Base-by-base conservation (phyloP, 2,888 invertebrate genomes). In the Merodon equestris region DNA sequence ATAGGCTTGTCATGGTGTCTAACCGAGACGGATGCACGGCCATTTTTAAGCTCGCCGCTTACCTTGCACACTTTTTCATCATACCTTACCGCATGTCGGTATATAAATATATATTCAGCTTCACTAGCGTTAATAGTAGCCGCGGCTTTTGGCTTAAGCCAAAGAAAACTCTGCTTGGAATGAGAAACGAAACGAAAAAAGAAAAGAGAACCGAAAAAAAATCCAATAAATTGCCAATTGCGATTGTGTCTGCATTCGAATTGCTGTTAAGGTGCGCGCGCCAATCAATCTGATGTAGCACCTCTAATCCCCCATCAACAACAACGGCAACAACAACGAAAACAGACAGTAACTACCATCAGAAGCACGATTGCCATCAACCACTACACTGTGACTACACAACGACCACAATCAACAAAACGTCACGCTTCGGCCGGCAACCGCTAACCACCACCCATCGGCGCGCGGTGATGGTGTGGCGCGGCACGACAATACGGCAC, bases 221-320 rank as follows among this genome's bases (percentile, higher is more conserved):
- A 38, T 68, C 57, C 64, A 34, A 73, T 79, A 79, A 73, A 79
- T 79, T 79, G 54, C 79, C 68, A 79, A 79, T 63, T 79, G 74
- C 58, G 73, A 64, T 79, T 68, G 73, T 79, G 79, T 73, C 73
- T 79, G 74, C 73, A 79, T 73, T 79, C 73, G 56, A 73, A 73
- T 63, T 68, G 50, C 63, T 68, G 63, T 53, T 64, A 73, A 79
- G 79, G 79, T 79, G 79, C 68, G 79, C 79, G 68, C 73, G 73
- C 68, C 79, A 79, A 73, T 79, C 73, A 79, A 70, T 74, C 74
- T 74, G 58, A 54, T 74, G 79, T 64, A 79, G 79, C 79, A 79
- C 79, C 73, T 79, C 68, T 45, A 79, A 77, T 77, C 19, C 63
- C 58, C 58, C 51, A 66, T 48, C 58, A 58, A 18, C 61, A 36